Evolutionary conservation across 2,113 vertebrate species (phyloP).

Genomic region (Athene noctua): DNA sequence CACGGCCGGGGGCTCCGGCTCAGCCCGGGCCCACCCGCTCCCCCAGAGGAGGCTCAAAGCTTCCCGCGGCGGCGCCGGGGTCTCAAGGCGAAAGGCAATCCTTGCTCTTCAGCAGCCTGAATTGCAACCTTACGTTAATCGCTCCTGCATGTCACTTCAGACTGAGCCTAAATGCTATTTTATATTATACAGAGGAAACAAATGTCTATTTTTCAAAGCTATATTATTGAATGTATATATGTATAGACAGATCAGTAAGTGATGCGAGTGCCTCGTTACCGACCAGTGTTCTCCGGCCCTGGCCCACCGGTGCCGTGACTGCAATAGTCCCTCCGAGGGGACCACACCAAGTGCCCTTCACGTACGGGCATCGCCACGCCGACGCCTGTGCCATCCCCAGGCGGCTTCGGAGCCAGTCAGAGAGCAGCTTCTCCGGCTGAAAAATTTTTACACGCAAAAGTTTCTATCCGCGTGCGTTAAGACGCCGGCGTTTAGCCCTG

Average conservation of each 20-base stretch:
- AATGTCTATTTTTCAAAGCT: slow-evolving; percentile 70
- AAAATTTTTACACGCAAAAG: neutral
- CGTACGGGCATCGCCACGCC: neutral
- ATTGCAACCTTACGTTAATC: neutral
- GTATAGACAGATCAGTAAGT: slow-evolving; percentile 44
- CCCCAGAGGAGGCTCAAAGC: neutral
- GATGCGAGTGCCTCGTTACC: neutral
- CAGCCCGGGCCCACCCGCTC: neutral
- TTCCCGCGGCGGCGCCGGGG: neutral
- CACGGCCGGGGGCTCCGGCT: neutral
- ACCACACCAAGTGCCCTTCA: neutral
- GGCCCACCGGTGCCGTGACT: neutral
- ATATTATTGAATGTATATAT: slow-evolving; percentile 68
- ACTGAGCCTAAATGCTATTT: slow-evolving; percentile 61
- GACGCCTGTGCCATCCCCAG: neutral
- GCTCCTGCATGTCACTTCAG: slow-evolving; percentile 31
- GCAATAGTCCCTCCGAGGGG: neutral
- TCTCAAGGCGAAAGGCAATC: neutral
- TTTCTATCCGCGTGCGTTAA: fast-evolving
- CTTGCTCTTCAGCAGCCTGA: neutral
- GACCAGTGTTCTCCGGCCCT: neutral
- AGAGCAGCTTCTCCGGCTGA: neutral
- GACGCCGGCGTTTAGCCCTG: neutral
- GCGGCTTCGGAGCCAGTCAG: neutral
- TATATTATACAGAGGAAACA: slow-evolving; percentile 53